Conservation (phyloP, 2,888 invertebrate species). For the Sicus ferrugineus region DNA sequence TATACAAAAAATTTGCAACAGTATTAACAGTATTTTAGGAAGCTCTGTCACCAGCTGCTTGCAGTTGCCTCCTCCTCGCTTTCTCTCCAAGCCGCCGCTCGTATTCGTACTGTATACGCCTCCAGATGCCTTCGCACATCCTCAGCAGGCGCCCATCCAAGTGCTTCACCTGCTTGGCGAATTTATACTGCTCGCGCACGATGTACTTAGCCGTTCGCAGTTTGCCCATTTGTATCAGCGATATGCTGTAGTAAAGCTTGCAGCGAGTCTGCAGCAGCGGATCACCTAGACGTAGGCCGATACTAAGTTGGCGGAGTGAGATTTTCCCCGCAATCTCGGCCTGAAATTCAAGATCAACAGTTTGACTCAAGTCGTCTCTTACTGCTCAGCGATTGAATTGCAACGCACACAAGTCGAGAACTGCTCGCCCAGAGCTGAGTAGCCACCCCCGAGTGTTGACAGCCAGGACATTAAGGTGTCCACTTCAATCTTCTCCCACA, state of each 20-base stretch:
- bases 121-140: constrained; percentile 90
- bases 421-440: constrained; percentile 92
- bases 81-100: constrained; percentile 39
- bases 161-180: constrained; percentile 59
- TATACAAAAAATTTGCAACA: background rate
- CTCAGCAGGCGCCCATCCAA: constrained; percentile 73
- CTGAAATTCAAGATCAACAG: constrained; percentile 64
- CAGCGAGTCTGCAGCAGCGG: constrained; percentile 83
- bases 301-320: constrained; percentile 80
- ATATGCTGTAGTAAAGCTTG: constrained; percentile 84
- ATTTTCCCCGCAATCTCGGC: constrained; percentile 90
- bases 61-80: background rate
- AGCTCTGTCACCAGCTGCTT: background rate
- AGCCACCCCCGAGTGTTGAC: constrained; percentile 95
- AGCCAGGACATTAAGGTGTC: constrained; percentile 92
- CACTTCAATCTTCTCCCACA: constrained; percentile 75
- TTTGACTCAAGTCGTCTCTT: background rate
- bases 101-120: constrained; percentile 71
- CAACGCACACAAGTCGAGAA: constrained; percentile 75
- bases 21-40: background rate
- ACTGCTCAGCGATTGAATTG: background rate
- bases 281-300: constrained; percentile 84
- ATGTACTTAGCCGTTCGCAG: constrained; percentile 72
- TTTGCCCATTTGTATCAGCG: constrained; percentile 82
- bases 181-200: constrained; percentile 68